These are phyloP conservation scores for Balanococcus diminutus DNA, from an alignment of 2,888 invertebrate genomes.

Conservation along the genomic window DNA sequence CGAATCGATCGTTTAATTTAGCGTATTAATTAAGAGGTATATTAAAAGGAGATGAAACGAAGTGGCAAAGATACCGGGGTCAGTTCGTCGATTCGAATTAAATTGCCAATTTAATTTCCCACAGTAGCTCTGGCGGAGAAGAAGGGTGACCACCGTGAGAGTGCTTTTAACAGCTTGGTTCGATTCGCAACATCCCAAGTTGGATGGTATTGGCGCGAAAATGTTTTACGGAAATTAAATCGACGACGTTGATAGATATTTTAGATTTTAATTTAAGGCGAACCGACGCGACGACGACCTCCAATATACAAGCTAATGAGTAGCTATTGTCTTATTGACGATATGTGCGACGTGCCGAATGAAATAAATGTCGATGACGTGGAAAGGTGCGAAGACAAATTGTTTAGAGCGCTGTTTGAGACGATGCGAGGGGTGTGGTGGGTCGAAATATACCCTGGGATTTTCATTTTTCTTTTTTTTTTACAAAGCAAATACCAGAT, in stretches of 20 bases:
- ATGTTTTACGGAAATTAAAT: neutral
- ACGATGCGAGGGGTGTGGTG: too few species aligned
- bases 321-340: neutral
- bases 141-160: neutral
- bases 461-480: neutral
- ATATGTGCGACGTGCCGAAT: neutral
- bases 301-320: neutral
- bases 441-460: neutral
- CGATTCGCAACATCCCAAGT: neutral
- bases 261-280: neutral
- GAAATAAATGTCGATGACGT: neutral
- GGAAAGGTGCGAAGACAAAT: neutral
- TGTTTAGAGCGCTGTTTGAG: too few species aligned
- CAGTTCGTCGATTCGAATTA: neutral
- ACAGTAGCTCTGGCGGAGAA: neutral
- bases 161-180: neutral
- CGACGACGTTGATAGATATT: slow-evolving; percentile 20
- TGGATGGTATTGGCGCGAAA: neutral
- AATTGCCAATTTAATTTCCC: neutral
- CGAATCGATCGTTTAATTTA: neutral
- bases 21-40: neutral
- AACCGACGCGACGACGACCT: neutral
- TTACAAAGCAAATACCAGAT: neutral
- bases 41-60: neutral
- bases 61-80: neutral